Conservation (phyloP, 1,140 invertebrate species). For the Euglossa dilemma region DNA sequence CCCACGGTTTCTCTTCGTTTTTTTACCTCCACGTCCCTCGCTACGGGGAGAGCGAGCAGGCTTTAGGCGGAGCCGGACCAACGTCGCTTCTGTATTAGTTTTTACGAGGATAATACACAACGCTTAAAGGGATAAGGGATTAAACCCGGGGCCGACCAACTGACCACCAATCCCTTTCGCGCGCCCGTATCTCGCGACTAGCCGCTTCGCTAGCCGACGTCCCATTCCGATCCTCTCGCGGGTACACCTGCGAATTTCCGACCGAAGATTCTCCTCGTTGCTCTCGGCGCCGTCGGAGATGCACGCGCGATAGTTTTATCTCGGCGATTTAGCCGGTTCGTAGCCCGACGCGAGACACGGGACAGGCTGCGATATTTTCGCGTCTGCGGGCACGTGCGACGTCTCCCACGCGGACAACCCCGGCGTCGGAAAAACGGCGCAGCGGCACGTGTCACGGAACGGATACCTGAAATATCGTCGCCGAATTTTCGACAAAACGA, state of each 20-base stretch:
- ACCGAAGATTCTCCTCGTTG: not conserved
- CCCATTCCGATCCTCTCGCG: not conserved
- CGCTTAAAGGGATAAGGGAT: constrained; percentile 82
- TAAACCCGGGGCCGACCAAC: constrained; percentile 74
- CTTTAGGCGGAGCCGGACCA: constrained; percentile 73
- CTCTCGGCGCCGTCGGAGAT: no score
- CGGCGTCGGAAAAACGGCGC: not conserved
- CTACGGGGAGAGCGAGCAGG: constrained; percentile 65
- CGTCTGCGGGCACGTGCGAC: not conserved
- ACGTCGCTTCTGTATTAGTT: constrained; percentile 78
- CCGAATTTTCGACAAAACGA: constrained; percentile 48
- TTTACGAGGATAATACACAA: constrained; percentile 83
- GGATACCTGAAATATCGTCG: constrained; percentile 36
- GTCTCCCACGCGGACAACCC: not conserved
- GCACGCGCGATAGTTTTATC: no score
- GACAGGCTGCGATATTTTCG: not conserved
- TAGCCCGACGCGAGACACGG: not conserved
- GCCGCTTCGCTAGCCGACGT: not conserved
- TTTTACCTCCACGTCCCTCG: constrained; percentile 61
- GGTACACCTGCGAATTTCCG: not conserved
- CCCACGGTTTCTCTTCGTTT: constrained; percentile 22
- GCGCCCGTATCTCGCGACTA: constrained; percentile 41
- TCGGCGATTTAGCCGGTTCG: not conserved
- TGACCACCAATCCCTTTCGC: constrained; percentile 71
- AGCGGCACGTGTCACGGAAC: not conserved